Evolutionary conservation across 2,113 vertebrate species (phyloP), one percentile per base, ranked within the genome.

Genomic region (Trogon surrucura): DNA sequence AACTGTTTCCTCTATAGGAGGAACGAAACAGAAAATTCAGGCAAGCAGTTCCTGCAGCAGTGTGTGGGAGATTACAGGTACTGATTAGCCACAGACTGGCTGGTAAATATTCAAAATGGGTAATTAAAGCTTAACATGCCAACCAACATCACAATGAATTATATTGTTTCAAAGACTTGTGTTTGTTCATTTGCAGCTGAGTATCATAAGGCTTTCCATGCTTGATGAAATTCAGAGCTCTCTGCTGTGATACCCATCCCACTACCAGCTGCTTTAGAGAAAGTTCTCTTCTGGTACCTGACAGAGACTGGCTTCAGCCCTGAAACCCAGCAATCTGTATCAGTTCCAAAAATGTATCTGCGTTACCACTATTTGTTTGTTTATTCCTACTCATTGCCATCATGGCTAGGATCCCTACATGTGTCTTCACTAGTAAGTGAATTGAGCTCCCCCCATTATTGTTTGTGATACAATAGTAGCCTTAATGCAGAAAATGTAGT

Each of bases 81-180:
- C 65, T 58, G 69, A 88, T 93, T 91, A 81, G 36, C 11, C 1
- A 4, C 44, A 88, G 58, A 85, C 67, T 79, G 87, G 48, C 44
- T 91, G 60, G 20, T 85, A 72, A 48, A 65, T 44, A 45, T 81
- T 81, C 30, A 64, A 78, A 88, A 88, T 85, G 1, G 0, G 41
- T 88, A 77, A 81, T 91, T 85, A 85, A 91, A 80, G 64, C 64
- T 88, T 84, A 85, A 88, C 91, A 91, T 93, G 85, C 36, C 84
- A 85, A 29, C 44, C 48, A 53, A n/a, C 69, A 80, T 71, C 53
- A 54, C 58, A 77, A 29, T 66, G 80, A 62, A 29, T 61, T 53
- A 85, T 51, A 29, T 8, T 82, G 65, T 73, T 87, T 61, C 65
- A 67, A 79, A 83, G 45, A 38, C 19, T 53, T 84, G 25, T 50